phyloP scores from a whole-genome alignment of 2,797 vertebrate genomes.

The Xenentodon cancila region DNA sequence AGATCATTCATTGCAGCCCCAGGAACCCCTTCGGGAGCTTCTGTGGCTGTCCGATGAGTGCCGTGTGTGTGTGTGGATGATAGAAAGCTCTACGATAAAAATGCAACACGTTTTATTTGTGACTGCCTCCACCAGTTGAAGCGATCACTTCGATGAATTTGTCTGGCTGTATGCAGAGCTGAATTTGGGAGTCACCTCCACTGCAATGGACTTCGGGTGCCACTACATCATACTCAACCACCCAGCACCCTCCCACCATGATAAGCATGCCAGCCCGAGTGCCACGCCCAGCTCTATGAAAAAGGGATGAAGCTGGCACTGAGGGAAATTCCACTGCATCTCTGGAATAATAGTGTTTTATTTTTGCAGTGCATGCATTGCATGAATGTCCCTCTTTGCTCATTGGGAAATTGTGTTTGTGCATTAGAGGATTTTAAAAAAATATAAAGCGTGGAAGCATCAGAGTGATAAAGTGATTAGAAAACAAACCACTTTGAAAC shows the following conservation, averaged over 20 bases:
- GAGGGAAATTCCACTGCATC: constrained; percentile 94
- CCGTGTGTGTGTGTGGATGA: constrained; percentile 7
- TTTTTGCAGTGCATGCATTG: constrained; percentile 3
- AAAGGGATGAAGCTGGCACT: constrained; percentile 83
- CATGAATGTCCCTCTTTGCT: too few relatives aligned
- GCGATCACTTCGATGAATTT: constrained; percentile 19
- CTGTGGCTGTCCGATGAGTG: background rate
- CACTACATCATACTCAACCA: constrained; percentile 56
- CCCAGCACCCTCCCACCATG: constrained; percentile 42
- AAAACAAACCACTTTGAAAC: constrained; percentile 2
- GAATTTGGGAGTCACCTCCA: constrained; percentile 56
- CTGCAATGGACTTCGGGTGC: constrained; percentile 44
- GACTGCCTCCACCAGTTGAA: constrained; percentile 48
- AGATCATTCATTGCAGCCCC: background rate
- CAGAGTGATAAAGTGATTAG: constrained; percentile 11
- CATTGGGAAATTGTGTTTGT: constrained; percentile 26
- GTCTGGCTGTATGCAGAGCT: constrained; percentile 24
- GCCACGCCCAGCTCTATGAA: constrained; percentile 82
- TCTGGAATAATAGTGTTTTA: constrained; percentile 70
- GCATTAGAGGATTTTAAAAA: constrained; percentile 5
- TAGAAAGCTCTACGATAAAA: constrained; percentile 16
- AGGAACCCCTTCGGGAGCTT: too few relatives aligned
- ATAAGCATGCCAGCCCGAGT: constrained; percentile 72
- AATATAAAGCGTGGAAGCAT: constrained; percentile 34
- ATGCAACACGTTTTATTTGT: constrained; percentile 51